Evolutionary conservation across 2,888 invertebrate species (phyloP), one percentile per base, ranked within the genome.

Genomic region (Matsumyia berberina): DNA sequence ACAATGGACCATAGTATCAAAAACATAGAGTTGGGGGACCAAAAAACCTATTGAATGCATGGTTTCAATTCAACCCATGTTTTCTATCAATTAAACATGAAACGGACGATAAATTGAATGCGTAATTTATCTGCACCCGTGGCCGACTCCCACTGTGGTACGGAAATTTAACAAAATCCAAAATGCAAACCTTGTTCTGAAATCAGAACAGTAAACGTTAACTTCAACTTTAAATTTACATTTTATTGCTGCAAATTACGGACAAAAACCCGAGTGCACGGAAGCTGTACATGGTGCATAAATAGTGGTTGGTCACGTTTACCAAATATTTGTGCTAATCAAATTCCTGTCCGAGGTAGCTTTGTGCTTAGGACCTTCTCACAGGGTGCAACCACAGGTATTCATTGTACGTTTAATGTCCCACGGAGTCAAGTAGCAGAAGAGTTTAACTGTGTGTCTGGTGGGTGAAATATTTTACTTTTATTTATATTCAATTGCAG

Each of bases 301-400:
- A 60, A 77, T 69, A 69, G 67, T 9, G 24, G 67, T 69, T 66
- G 66, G 77, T 69, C 77, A 77, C 77, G 77, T 77, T 77, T 60
- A 29, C 51, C 69, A 77, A 77, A 77, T 77, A 62, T 77, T 77
- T 77, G 77, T 67, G 69, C 60, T 76, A 77, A 69, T 77, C 77
- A 67, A 60, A 77, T 69, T 42, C 77, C 77, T 49, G 8, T 60
- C 44, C 60, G 37, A 49, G 1, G 39, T 29, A 46, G 66, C 35
- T 17, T 39, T 39, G n/a, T 44, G 19, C 46, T 9, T 12, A 29
- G 4, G 8, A 31, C 12, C 31, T 24, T 12, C 62, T 51, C 53
- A 12, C 31, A 15, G 33, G 33, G 12, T n/a, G 9, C 17, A 39
- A 24, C 9, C 17, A 9, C 17, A 8, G 7, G n/a, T 24, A 15